Evolutionary conservation across 2,888 invertebrate species (phyloP).

Genomic region (Hyposoter didymator): DNA sequence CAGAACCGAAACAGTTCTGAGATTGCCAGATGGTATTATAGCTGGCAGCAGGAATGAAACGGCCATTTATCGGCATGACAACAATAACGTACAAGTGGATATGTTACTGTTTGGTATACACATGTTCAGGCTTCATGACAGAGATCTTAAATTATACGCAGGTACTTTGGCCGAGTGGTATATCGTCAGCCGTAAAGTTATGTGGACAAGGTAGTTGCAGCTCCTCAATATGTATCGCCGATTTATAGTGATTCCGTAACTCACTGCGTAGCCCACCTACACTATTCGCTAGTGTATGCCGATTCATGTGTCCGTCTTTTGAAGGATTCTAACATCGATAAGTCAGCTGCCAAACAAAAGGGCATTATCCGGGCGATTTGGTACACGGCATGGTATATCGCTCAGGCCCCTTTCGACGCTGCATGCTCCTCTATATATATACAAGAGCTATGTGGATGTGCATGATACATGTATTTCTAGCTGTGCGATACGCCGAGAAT

Average conservation of each 20-base stretch:
- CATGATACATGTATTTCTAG: not conserved
- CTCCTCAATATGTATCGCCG: conserved; percentile 21
- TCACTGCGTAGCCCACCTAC: not conserved
- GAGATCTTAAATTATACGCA: conserved; percentile 45
- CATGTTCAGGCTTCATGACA: conserved; percentile 3
- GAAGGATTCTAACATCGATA: not conserved
- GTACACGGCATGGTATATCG: not conserved
- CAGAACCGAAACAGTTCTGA: conserved; percentile 20
- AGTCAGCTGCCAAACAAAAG: not conserved
- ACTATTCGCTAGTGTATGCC: conserved; percentile 1
- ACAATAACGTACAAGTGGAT: conserved; percentile 43
- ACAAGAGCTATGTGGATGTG: not conserved
- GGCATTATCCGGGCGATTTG: conserved; percentile 7
- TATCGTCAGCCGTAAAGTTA: conserved; percentile 15
- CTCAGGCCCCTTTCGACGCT: not conserved
- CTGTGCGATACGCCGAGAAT: conserved; percentile 7
- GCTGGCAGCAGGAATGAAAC: conserved; percentile 30
- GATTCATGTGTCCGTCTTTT: conserved; percentile 13
- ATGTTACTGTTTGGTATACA: conserved; percentile 14
- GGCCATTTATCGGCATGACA: conserved; percentile 34
- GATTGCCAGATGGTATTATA: conserved; percentile 50
- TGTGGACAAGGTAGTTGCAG: conserved; percentile 4
- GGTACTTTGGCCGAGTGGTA: conserved; percentile 18
- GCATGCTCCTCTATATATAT: no score
- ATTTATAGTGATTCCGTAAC: conserved; percentile 24